Evolutionary conservation across 1,140 invertebrate species (phyloP).

Genomic region (Tetramorium simillimum): DNA sequence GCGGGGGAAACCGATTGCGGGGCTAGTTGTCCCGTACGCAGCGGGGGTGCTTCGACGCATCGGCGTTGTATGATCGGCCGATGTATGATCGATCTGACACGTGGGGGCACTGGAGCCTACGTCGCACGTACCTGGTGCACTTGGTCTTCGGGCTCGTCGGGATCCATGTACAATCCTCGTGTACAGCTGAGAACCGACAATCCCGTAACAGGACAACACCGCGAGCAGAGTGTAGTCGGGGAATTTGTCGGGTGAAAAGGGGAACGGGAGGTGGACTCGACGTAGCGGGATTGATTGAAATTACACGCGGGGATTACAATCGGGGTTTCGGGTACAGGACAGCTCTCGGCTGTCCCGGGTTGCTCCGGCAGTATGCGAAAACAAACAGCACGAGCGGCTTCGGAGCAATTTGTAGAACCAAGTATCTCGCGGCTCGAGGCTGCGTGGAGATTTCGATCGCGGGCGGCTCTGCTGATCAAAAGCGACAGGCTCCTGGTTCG

Average conservation of each 20-base stretch:
- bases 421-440: constrained; percentile 48
- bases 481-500: constrained; percentile 51
- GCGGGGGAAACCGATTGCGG: constrained; percentile 72
- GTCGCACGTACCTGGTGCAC: constrained; percentile 66
- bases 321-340: constrained; percentile 27
- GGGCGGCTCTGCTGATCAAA: constrained; percentile 42
- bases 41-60: constrained; percentile 70
- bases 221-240: constrained; percentile 23
- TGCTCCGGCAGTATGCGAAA: constrained; percentile 25
- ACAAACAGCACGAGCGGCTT: constrained; percentile 29
- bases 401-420: constrained; percentile 41
- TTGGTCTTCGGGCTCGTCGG: not conserved
- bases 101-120: constrained; percentile 55
- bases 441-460: constrained; percentile 45
- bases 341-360: constrained; percentile 1
- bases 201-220: constrained; percentile 34
- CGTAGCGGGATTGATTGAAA: constrained; percentile 49
- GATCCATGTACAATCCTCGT: constrained; percentile 23
- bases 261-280: not conserved
- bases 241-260: constrained; percentile 19
- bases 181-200: constrained; percentile 31
- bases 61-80: constrained; percentile 37
- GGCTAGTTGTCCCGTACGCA: constrained; percentile 76
- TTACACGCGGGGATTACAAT: constrained; percentile 31
- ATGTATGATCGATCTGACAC: constrained; percentile 78